Evolutionary conservation across 1,140 invertebrate genomes (phyloP).

Genomic region (Muscidifurax raptorellus): DNA sequence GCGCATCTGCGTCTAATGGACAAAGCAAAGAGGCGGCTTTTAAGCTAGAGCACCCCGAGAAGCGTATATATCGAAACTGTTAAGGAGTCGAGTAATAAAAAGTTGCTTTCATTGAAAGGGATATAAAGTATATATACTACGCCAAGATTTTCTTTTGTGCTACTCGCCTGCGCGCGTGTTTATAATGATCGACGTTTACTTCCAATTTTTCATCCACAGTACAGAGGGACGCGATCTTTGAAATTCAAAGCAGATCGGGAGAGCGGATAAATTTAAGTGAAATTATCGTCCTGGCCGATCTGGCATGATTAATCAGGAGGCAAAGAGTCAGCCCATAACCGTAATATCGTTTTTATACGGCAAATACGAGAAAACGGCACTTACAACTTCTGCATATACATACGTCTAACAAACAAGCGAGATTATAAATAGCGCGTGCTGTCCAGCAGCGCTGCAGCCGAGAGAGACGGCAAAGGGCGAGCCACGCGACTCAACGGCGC

Average conservation of each 20-base stretch:
- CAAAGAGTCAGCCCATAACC: background rate
- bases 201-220: background rate
- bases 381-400: too few species aligned
- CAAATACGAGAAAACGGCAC: background rate
- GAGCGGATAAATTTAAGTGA: background rate
- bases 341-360: background rate
- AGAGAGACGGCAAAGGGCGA: slow-evolving; percentile 55
- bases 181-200: too few species aligned
- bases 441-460: background rate
- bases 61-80: background rate
- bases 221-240: background rate
- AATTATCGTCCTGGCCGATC: background rate
- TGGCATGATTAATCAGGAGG: background rate
- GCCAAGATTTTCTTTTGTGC: too few species aligned
- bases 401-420: background rate
- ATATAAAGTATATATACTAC: too few species aligned
- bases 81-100: background rate
- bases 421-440: background rate
- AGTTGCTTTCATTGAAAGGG: background rate
- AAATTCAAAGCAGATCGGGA: background rate
- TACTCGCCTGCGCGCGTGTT: too few species aligned
- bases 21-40: background rate
- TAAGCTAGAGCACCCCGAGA: background rate
- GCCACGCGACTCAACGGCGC: slow-evolving; percentile 53
- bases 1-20: background rate